A percentile compares a stretch with the other conserved stretches of the same genome.
These are phyloP conservation scores for Ammodytes marinus DNA, from an alignment of 2,113 vertebrate species.

Conservation along the genomic window DNA sequence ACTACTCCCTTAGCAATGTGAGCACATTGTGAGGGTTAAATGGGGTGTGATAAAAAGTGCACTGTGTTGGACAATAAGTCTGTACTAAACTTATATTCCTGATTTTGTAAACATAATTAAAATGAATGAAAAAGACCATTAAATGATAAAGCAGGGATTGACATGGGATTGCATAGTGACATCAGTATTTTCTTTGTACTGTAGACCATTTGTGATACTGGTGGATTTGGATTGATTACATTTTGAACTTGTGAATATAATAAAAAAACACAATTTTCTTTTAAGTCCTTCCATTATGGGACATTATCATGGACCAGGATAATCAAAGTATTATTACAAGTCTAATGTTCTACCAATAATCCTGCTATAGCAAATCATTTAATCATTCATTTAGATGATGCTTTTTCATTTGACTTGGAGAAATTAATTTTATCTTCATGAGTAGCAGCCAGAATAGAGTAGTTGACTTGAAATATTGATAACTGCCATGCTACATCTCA, in stretches of 20 bases:
- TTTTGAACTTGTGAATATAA: not conserved
- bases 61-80: not conserved
- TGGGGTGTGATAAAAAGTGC: slow-evolving; percentile 16
- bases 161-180: not conserved
- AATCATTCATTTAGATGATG: not conserved
- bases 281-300: not conserved
- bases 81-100: not conserved
- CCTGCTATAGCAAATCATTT: not conserved
- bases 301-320: not conserved
- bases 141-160: not conserved
- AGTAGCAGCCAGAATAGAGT: not conserved
- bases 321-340: not conserved
- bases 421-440: not conserved
- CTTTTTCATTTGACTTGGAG: not conserved
- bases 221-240: not conserved
- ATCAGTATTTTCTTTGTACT: not conserved
- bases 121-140: not conserved
- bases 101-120: slow-evolving; percentile 2
- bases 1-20: not conserved
- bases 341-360: not conserved
- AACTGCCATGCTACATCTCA: not conserved
- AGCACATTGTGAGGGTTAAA: slow-evolving; percentile 23
- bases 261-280: not conserved
- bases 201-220: not conserved
- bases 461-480: slow-evolving; percentile 23